Percentiles rank a stretch among this genome's conserved stretches.
These are phyloP conservation scores for Acrobasis suavella DNA, from an alignment of 2,888 invertebrate species.

Conservation along the genomic window DNA sequence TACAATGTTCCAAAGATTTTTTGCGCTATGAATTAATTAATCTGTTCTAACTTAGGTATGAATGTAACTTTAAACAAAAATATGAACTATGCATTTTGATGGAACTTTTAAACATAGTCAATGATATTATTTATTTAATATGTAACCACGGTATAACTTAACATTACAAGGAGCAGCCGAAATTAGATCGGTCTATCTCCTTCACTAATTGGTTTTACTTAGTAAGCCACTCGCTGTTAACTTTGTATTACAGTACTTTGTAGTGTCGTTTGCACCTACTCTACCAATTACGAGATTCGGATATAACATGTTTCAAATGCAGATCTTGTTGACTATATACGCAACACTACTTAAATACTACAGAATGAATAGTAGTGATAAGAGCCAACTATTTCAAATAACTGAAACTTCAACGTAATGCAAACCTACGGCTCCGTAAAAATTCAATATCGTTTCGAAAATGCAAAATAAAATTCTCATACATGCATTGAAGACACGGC, in stretches of 20 bases:
- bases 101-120: too few species aligned
- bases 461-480: conserved; percentile 23
- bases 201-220: conserved; percentile 15
- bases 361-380: too few species aligned
- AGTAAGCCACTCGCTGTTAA: background rate
- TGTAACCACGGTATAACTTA: background rate
- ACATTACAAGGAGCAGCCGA: background rate
- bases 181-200: conserved; percentile 9
- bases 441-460: conserved; percentile 17
- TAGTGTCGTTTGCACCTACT: conserved; percentile 10
- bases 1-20: too few species aligned
- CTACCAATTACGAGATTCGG: background rate
- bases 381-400: background rate
- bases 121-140: background rate
- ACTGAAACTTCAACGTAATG: background rate
- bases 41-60: too few species aligned
- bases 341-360: too few species aligned
- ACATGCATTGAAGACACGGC: conserved; percentile 35
- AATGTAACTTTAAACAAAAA: too few species aligned
- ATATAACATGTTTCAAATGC: background rate
- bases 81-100: too few species aligned
- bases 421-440: background rate
- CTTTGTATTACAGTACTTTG: conserved; percentile 11
- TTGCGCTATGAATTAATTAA: too few species aligned
- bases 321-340: background rate